Conservation (phyloP, 1,140 invertebrate species). For the Mylabris phalerata region DNA sequence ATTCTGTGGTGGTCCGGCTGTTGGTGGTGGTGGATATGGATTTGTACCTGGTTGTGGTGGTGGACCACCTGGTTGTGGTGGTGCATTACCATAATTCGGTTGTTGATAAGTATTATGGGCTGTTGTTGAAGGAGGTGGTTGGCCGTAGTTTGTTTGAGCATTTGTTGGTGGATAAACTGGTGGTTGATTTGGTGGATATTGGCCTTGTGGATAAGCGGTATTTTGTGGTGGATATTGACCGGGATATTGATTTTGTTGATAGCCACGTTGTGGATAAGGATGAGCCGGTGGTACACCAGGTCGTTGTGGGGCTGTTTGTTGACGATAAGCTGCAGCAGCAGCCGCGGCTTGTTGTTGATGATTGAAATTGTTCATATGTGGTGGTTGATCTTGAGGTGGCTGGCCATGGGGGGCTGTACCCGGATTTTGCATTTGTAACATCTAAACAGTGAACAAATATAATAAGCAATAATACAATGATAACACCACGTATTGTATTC, state of each 20-base stretch:
- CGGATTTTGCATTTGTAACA: constrained; percentile 11
- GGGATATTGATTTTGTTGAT: constrained; percentile 50
- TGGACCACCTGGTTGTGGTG: constrained; percentile 25
- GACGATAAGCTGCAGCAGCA: constrained; percentile 40
- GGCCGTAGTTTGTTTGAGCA: constrained; percentile 45
- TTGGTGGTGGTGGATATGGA: constrained; percentile 38
- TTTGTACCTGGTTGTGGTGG: constrained; percentile 30
- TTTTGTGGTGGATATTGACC: constrained; percentile 44
- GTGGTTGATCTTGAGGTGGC: constrained; percentile 43
- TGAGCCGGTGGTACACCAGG: constrained; percentile 32
- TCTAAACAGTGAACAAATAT: constrained; percentile 7
- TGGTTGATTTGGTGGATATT: constrained; percentile 43
- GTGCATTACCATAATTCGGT: constrained; percentile 33
- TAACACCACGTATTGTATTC: background rate
- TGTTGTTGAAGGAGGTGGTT: constrained; percentile 37
- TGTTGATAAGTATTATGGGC: constrained; percentile 39
- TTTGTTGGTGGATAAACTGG: constrained; percentile 44
- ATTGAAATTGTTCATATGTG: constrained; percentile 48
- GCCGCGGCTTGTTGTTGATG: constrained; percentile 46
- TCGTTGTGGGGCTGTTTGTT: constrained; percentile 33
- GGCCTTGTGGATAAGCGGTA: constrained; percentile 44
- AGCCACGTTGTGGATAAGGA: constrained; percentile 50
- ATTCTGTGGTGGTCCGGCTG: constrained; percentile 39
- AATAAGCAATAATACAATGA: background rate
- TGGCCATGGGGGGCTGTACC: constrained; percentile 32